Base-by-base conservation (phyloP, 2,113 vertebrate species). In the Petrocephalus microphthalmus region DNA sequence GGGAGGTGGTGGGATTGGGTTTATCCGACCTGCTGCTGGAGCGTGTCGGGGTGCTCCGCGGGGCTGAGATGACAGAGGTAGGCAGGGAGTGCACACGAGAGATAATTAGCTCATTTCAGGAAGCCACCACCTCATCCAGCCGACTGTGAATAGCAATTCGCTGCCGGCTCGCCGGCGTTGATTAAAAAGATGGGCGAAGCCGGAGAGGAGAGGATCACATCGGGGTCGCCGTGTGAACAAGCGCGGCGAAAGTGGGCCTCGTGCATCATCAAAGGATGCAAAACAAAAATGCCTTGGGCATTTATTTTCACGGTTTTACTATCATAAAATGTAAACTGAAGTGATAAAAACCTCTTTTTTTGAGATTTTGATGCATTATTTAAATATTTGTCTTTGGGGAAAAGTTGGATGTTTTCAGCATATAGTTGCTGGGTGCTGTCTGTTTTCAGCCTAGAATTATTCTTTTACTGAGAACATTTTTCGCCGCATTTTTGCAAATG, bases 101-200 rank as follows among this genome's bases (percentile, higher is more conserved):
- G 87, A 33, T n/a, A 86, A 86, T 89, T 89, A 89, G 84, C 52
- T 85, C 83, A 89, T 86, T 84, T 45, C 47, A 45, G 60, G 45
- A 42, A 74, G 88, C 20, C 5, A 29, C 51, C 22, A 37, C 64
- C 87, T 81, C 7, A 25, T 67, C 49, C 67, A 42, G 49, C 64
- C n/a, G 19, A 20, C 87, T 37, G 57, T 89, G 83, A 85, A 85
- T 53, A 71, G 56, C 85, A 74, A 86, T 89, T 33, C 51, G 10
- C 84, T 19, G 47, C 11, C 25, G 11, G 33, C 67, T 57, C 85
- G 51, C 33, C 13, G 25, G 49, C 17, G 19, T 29, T 87, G 56
- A 87, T 87, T 42, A 67, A 85, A 67, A 87, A 22, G 47, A 81
- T 51, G 8, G 6, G 51, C 10, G 67, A 81, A 10, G n/a, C 64